Conservation (phyloP, 2,888 invertebrate species). For the Diadegma fenestrale region DNA sequence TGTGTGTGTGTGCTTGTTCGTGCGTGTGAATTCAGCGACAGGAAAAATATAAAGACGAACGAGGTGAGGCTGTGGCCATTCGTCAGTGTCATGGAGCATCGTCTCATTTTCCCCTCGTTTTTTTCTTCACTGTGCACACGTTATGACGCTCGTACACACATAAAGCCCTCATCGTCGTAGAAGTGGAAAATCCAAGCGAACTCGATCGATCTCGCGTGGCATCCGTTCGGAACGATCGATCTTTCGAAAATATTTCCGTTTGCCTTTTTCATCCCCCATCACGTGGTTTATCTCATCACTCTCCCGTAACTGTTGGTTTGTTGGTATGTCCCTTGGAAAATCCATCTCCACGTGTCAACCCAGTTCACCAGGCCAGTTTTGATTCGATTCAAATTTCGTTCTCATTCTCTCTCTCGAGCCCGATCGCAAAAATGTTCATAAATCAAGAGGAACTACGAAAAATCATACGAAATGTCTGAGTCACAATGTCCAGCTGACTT, state of each 20-base stretch:
- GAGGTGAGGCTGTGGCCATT: slow-evolving; percentile 60
- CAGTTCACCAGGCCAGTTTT: slow-evolving; percentile 1
- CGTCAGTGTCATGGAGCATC: slow-evolving; percentile 59
- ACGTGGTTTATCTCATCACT: slow-evolving; percentile 37
- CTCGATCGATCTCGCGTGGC: slow-evolving; percentile 52
- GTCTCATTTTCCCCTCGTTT: slow-evolving; percentile 17
- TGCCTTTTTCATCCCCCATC: slow-evolving; percentile 46
- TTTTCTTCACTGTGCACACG: slow-evolving; percentile 67
- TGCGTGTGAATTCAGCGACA: slow-evolving; percentile 48
- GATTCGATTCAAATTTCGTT: background rate
- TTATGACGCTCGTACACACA: slow-evolving; percentile 68
- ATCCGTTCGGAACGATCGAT: slow-evolving; percentile 53
- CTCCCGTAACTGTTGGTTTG: slow-evolving; percentile 20
- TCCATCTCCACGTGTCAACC: slow-evolving; percentile 4
- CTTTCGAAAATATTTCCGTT: slow-evolving; percentile 57
- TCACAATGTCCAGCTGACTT: too few species aligned
- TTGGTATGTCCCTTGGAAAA: slow-evolving; percentile 20
- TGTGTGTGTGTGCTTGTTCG: background rate
- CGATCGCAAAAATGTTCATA: background rate
- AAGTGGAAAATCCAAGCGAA: slow-evolving; percentile 64
- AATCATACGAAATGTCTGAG: background rate
- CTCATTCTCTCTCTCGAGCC: background rate
- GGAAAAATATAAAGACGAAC: slow-evolving; percentile 66
- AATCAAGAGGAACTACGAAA: background rate
- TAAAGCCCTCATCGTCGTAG: slow-evolving; percentile 50